phyloP scores from a whole-genome alignment of 37 sponge, comb jelly and placozoan genomes.

The Theonella swinhoei region DNA sequence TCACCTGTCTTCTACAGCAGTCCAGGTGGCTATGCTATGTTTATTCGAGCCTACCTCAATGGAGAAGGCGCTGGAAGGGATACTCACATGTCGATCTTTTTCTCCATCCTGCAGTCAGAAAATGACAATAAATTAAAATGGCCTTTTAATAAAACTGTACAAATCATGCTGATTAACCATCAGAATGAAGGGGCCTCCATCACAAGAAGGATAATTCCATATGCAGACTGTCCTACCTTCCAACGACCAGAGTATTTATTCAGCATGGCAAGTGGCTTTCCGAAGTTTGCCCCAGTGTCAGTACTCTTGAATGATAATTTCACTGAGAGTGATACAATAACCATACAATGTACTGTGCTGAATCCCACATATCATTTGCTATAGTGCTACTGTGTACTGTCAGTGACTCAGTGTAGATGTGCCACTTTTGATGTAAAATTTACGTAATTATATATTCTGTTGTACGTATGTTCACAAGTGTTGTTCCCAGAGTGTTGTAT shows the following conservation, averaged over 20 bases:
- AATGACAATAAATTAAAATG: slow-evolving; percentile 61
- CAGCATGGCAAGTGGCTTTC: slow-evolving; percentile 67
- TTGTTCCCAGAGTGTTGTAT: too few species aligned
- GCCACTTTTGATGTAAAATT: too few species aligned
- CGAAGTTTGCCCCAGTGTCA: slow-evolving; percentile 58
- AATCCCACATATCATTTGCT: not conserved
- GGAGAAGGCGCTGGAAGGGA: slow-evolving; percentile 77
- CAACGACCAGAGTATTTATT: slow-evolving; percentile 42
- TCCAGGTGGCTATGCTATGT: slow-evolving; percentile 74
- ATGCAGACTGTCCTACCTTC: slow-evolving; percentile 35
- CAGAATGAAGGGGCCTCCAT: slow-evolving; percentile 2
- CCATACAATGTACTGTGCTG: not conserved
- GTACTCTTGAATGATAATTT: not conserved
- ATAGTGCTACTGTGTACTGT: too few species aligned
- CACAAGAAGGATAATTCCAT: slow-evolving; percentile 49
- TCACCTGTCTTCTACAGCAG: slow-evolving; percentile 67
- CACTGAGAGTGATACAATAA: not conserved
- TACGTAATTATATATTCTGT: too few species aligned
- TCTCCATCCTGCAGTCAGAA: slow-evolving; percentile 70
- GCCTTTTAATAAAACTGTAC: slow-evolving; percentile 66
- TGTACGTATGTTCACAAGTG: too few species aligned
- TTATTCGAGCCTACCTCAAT: slow-evolving; percentile 62
- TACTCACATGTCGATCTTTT: slow-evolving; percentile 59
- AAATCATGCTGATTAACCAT: slow-evolving; percentile 62
- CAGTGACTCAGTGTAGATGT: too few species aligned